Evolutionary conservation across 1,140 invertebrate species (phyloP), one percentile per base, ranked within the genome.

Genomic region (Polypedilum pembai): DNA sequence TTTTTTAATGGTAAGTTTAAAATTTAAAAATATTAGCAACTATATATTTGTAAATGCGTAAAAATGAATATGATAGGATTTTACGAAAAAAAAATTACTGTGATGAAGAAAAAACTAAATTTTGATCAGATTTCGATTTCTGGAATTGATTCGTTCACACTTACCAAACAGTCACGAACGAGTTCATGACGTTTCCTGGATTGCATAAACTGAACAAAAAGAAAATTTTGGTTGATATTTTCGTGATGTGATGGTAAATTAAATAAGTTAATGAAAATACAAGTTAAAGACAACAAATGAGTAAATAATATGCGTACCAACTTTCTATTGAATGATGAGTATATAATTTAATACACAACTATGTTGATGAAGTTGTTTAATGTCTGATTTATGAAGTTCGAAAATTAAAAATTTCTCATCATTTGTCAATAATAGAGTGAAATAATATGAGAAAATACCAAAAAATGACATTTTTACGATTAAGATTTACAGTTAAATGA

Each of bases 81-180:
- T 33, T 33, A 3, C 5, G 1, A 3, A 33, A 33, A 33, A 33
- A 33, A 5, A 5, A 1, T 33, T 5, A 3, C 5, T 33, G 24
- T 33, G 24, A 5, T 33, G 24, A 33, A 33, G 24, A 33, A 33
- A 33, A 33, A 3, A 33, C n/a, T n/a, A 33, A 21, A 4, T 21
- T 21, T 69, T 69, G 15, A 8, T 69, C 8, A 69, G 8, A 66
- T 10, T 10, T 69, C 15, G 20, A 7, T 21, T 69, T 20, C 12
- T 56, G 8, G 41, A n/a, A n/a, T 56, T 56, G 45, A 56, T 20
- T 21, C 65, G 18, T 69, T 69, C 82, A 76, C 79, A 93, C 91
- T 93, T 91, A 92, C 91, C 91, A 92, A 82, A 92, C 89, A 83
- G 89, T 91, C 88, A 92, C 90, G 88, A 91, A 92, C 87, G 89